Evolutionary conservation across 2,797 vertebrate genomes (phyloP).

Genomic region (Setipinna tenuifilis): DNA sequence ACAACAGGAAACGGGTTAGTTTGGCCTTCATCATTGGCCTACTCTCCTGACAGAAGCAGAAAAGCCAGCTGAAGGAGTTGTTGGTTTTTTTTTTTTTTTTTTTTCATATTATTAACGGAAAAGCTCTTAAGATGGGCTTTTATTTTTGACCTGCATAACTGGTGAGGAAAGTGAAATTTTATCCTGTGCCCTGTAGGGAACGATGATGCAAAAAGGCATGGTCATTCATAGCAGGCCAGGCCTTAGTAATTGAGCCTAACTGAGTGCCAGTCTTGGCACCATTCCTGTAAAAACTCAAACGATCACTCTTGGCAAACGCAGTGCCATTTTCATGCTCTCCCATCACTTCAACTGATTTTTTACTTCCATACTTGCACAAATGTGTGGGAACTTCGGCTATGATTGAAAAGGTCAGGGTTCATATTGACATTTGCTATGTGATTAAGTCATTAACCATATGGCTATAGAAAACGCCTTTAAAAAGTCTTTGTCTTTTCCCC

Average conservation of each 20-base stretch:
- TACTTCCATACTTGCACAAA: neutral
- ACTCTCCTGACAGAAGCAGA: neutral
- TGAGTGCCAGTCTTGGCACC: neutral
- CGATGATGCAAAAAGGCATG: neutral
- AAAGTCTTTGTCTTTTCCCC: no score
- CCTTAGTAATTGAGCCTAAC: neutral
- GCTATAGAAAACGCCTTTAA: neutral
- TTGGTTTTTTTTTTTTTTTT: neutral
- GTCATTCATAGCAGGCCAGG: neutral
- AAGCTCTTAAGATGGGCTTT: neutral
- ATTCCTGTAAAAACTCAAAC: neutral
- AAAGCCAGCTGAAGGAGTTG: neutral
- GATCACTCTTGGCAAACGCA: neutral
- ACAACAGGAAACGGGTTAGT: neutral
- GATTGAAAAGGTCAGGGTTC: neutral
- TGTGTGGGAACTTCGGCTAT: neutral
- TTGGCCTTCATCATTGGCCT: neutral
- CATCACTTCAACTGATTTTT: neutral
- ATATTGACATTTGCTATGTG: neutral
- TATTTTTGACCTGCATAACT: slow-evolving; percentile 2
- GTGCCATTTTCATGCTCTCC: neutral
- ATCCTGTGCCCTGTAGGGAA: neutral
- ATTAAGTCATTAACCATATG: no score
- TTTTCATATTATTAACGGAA: no score
- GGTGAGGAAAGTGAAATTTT: neutral